Evolutionary conservation across 2,888 invertebrate species (phyloP), one percentile per base, ranked within the genome.

Genomic region (Tanytarsus gracilentus): DNA sequence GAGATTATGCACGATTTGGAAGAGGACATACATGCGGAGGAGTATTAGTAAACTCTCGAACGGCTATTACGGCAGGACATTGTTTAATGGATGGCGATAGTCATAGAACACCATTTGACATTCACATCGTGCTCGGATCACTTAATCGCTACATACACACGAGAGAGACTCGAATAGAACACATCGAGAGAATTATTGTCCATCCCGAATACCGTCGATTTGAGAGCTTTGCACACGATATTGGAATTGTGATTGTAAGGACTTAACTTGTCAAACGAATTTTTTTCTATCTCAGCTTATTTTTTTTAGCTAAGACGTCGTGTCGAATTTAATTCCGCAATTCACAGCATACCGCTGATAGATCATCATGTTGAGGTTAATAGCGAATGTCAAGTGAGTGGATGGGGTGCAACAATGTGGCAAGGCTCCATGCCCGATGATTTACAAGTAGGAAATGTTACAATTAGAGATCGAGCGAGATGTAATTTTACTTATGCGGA

Each of bases 11-110:
- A 30, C 29, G 60, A n/a, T 63, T 63, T 40, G 63, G 63, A 7
- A 40, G 56, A 18, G 63, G 62, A n/a, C 64, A 64, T 44, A 61
- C 62, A 29, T 64, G 64, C 51, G 63, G 63, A n/a, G 64, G 64
- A 39, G 59, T 40, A 21, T 60, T 64, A 21, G 63, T 64, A n/a
- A 40, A 53, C 4, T 44, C 56, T 25, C 52, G 30, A 36, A 61
- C 63, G 9, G 62, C 63, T 23, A 33, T 63, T n/a, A 64, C 64
- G 2, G 64, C 64, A 8, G 64, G 63, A 7, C 64, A 64, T 52
- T 64, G 64, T 16, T 25, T 55, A 18, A 33, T 16, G 21, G 27
- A 55, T 40, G 40, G 40, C 1, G 5, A 4, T 3, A 7, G 6
- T 9, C 11, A 8, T 5, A 23, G 55, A 9, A 55, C 33, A 11